Conservation (phyloP, 2,888 invertebrate genomes). For the Heliconius sara region DNA sequence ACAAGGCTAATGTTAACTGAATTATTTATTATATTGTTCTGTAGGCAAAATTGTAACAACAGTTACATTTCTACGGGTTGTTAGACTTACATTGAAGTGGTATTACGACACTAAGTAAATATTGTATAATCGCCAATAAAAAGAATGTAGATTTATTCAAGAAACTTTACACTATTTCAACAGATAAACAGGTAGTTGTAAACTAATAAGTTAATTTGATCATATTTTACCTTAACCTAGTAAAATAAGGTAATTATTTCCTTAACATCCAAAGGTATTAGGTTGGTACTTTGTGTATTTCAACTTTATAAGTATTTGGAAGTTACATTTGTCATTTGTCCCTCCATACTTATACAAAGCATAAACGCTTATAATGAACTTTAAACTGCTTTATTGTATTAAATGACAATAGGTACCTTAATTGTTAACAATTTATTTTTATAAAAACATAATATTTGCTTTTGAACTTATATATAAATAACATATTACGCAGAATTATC, state of each 20-base stretch:
- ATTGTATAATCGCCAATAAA: conserved; percentile 13
- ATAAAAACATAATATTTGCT: background rate
- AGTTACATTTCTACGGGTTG: conserved; percentile 35
- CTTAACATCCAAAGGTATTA: background rate
- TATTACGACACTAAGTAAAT: conserved; percentile 31
- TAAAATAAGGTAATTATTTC: background rate
- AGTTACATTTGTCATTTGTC: no score
- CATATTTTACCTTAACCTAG: conserved; percentile 1
- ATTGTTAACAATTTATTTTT: background rate
- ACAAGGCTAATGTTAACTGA: background rate
- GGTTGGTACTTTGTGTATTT: background rate
- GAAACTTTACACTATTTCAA: background rate
- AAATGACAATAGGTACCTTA: background rate
- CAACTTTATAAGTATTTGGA: background rate
- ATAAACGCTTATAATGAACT: background rate
- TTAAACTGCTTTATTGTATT: background rate
- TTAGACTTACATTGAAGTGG: conserved; percentile 28
- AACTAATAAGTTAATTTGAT: background rate
- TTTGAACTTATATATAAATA: background rate
- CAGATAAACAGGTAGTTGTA: background rate
- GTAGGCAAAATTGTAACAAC: conserved; percentile 13
- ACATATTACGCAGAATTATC: background rate
- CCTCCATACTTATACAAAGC: no score
- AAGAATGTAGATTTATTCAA: conserved; percentile 26
- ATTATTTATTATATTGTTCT: background rate